These are phyloP conservation scores for Cercocebus atys DNA, from an alignment of 2,113 vertebrate genomes.

Conservation along the genomic window DNA sequence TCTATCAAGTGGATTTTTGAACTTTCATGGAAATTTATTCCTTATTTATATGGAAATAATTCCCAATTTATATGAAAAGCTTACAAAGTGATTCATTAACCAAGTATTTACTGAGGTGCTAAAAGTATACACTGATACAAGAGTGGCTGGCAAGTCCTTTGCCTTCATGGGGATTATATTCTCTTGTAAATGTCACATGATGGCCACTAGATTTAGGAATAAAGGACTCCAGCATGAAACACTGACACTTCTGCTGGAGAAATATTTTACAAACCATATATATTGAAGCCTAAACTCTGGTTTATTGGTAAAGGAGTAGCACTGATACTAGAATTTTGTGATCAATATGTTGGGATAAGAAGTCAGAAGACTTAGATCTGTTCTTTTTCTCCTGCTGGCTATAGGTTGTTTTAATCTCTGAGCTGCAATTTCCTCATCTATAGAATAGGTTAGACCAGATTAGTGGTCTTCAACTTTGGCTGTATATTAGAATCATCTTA, in stretches of 20 bases:
- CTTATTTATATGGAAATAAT: background rate
- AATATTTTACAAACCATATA: background rate
- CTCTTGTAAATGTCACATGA: background rate
- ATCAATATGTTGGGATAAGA: background rate
- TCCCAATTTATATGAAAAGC: background rate
- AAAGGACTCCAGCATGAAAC: background rate
- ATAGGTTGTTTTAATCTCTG: background rate
- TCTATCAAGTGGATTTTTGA: background rate
- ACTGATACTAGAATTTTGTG: background rate
- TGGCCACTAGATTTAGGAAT: background rate
- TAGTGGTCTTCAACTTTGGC: background rate
- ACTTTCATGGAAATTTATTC: background rate
- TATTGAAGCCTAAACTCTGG: background rate
- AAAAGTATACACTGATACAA: too few species aligned
- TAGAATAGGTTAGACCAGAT: background rate
- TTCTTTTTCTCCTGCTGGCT: background rate
- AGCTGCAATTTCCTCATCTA: background rate
- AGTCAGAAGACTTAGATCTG: background rate
- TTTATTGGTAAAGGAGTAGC: background rate
- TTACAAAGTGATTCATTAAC: background rate
- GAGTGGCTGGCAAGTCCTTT: background rate
- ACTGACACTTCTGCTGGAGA: background rate
- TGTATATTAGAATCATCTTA: background rate
- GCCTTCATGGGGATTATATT: background rate
- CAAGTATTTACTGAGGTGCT: background rate